Conservation (phyloP, 2,888 invertebrate species). For the Gortyna flavago region DNA sequence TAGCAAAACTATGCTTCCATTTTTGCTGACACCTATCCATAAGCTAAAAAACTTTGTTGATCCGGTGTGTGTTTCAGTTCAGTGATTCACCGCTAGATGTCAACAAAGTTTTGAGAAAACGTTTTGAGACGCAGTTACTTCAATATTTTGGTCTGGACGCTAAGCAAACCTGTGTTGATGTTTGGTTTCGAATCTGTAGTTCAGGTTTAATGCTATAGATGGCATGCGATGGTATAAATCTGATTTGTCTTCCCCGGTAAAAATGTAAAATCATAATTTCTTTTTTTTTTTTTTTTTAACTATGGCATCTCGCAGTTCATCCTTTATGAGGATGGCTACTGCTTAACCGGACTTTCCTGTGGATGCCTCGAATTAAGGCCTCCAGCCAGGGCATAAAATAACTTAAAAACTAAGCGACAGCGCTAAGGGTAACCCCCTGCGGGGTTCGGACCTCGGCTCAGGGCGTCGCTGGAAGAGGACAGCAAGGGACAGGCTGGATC, state of each 20-base stretch:
- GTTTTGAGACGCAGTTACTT: neutral
- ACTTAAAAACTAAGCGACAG: too few relatives aligned
- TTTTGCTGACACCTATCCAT: slow-evolving; percentile 25
- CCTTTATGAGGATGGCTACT: too few relatives aligned
- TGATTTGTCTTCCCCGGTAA: neutral
- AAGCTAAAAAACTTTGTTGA: neutral
- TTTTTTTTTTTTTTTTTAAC: too few relatives aligned
- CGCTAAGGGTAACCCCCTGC: too few relatives aligned
- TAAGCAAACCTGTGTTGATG: neutral
- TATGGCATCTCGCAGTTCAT: too few relatives aligned
- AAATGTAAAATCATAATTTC: too few relatives aligned
- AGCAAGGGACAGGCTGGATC: too few relatives aligned
- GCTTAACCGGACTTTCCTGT: too few relatives aligned
- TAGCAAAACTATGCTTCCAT: slow-evolving; percentile 12
- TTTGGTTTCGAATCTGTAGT: slow-evolving; percentile 4
- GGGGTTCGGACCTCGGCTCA: too few relatives aligned
- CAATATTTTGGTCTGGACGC: neutral
- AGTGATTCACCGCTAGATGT: slow-evolving; percentile 35
- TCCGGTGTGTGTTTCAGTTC: neutral
- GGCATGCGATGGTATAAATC: neutral
- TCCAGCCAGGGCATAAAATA: too few relatives aligned
- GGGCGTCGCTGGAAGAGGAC: too few relatives aligned
- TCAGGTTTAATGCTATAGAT: slow-evolving; percentile 21
- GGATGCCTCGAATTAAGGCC: too few relatives aligned
- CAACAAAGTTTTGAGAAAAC: neutral